Conservation (phyloP, 2,888 invertebrate genomes). For the Leucophora obtusa region DNA sequence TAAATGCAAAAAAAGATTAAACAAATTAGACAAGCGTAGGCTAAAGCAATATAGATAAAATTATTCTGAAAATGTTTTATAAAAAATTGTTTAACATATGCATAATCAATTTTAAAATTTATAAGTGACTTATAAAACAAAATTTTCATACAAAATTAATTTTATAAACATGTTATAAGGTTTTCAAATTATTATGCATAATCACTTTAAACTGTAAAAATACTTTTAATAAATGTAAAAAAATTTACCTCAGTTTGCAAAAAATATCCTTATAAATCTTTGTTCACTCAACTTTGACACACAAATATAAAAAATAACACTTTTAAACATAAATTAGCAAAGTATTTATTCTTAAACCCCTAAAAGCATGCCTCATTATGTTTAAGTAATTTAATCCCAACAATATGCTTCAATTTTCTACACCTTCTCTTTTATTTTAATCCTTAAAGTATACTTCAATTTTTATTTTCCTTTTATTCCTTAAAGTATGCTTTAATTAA, state of each 20-base stretch:
- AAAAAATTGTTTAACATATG: too few relatives aligned
- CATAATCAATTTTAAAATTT: too few relatives aligned
- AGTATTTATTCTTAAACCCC: neutral
- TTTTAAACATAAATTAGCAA: conserved; percentile 1
- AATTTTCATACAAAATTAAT: too few relatives aligned
- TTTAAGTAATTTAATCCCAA: conserved; percentile 26
- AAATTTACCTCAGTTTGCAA: too few relatives aligned
- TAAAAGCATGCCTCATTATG: conserved; percentile 3
- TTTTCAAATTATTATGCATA: too few relatives aligned
- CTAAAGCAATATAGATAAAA: too few relatives aligned
- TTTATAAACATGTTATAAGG: too few relatives aligned
- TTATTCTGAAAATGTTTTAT: too few relatives aligned
- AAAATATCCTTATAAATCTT: neutral
- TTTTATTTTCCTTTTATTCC: neutral
- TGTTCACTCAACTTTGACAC: conserved; percentile 25
- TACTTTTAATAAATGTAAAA: too few relatives aligned
- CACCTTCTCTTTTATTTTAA: neutral
- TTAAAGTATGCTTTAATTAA: conserved; percentile 38
- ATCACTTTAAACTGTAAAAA: too few relatives aligned
- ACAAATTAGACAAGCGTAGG: too few relatives aligned
- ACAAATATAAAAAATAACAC: neutral
- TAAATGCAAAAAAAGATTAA: neutral
- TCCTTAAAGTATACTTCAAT: conserved; percentile 30
- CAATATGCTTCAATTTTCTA: conserved; percentile 29
- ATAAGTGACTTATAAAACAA: too few relatives aligned